phyloP scores from a whole-genome alignment of 30 jellyfish, hydroid and myxozoan genomes.

The Chrysaora quinquecirrha region DNA sequence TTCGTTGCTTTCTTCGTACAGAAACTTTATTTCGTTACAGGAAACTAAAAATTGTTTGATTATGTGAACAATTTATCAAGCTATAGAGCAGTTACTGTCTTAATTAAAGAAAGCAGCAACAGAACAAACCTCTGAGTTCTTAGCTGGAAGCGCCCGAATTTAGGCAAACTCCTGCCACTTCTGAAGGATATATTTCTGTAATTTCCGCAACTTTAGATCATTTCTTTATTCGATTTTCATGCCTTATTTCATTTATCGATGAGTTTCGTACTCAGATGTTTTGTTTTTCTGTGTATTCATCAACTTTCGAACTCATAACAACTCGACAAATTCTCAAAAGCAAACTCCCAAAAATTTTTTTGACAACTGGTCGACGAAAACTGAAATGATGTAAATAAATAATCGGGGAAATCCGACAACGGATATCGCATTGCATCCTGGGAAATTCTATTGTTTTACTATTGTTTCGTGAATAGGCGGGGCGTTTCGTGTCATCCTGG shows the following conservation, averaged over 20 bases:
- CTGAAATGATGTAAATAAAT: constrained; percentile 30
- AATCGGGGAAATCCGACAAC: constrained; percentile 40
- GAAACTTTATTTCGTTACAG: no score
- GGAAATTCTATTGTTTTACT: constrained; percentile 36
- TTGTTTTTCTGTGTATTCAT: neutral
- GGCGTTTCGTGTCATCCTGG: neutral
- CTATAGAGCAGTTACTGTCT: no score
- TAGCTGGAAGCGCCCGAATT: no score
- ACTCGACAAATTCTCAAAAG: neutral
- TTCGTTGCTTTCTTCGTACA: no score
- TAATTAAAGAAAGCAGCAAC: no score
- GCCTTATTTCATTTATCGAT: neutral
- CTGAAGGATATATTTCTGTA: no score
- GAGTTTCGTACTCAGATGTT: neutral
- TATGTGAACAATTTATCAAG: no score
- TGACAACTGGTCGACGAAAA: constrained; percentile 2
- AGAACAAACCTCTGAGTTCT: no score
- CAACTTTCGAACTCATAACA: neutral
- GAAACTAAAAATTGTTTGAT: no score
- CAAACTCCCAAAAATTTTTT: neutral
- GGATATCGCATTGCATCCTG: constrained; percentile 51
- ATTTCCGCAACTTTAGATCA: neutral
- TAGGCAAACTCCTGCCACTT: no score
- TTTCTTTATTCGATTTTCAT: neutral
- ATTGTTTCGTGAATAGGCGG: neutral